phyloP scores from a whole-genome alignment of 2,113 vertebrate genomes.

The Girardinichthys multiradiatus region DNA sequence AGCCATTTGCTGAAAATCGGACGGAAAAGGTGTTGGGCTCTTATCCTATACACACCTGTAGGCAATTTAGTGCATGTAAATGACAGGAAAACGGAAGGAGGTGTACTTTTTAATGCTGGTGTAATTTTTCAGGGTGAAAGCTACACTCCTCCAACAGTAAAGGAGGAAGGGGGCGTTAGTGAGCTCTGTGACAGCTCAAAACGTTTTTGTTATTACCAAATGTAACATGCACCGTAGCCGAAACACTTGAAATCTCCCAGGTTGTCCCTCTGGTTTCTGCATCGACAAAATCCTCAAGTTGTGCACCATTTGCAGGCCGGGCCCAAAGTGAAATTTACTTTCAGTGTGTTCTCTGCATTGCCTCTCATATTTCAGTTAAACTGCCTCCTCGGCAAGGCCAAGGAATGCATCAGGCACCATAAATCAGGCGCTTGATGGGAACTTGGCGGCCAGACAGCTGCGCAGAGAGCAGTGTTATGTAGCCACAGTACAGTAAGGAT shows the following conservation, averaged over 20 bases:
- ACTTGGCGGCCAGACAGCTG: conserved; percentile 89
- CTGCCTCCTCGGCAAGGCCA: conserved; percentile 86
- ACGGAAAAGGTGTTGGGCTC: conserved; percentile 50
- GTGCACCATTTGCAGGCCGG: conserved; percentile 43
- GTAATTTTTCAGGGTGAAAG: conserved; percentile 64
- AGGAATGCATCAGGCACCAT: conserved; percentile 94
- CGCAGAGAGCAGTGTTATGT: conserved; percentile 75
- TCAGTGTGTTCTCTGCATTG: conserved; percentile 83
- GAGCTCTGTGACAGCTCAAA: conserved; percentile 60
- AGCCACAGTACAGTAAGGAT: conserved; percentile 85
- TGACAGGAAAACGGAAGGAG: conserved; percentile 52
- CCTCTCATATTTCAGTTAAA: conserved; percentile 93
- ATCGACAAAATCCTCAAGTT: conserved; percentile 8
- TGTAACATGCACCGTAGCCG: conserved; percentile 54
- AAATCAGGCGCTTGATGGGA: conserved; percentile 95
- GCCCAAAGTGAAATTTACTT: conserved; percentile 86
- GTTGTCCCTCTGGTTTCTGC: conserved; percentile 39
- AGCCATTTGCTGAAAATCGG: conserved; percentile 46
- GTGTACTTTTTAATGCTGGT: conserved; percentile 57
- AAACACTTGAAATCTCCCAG: conserved; percentile 47
- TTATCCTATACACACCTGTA: conserved; percentile 68
- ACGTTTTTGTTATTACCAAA: conserved; percentile 56
- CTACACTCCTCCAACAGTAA: conserved; percentile 57
- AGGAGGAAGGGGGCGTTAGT: conserved; percentile 51
- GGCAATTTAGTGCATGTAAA: conserved; percentile 69